A percentile compares a stretch with the other conserved stretches of the same genome.
These are phyloP conservation scores for Acrocera orbiculus DNA, from an alignment of 2,888 invertebrate genomes.

Conservation along the genomic window DNA sequence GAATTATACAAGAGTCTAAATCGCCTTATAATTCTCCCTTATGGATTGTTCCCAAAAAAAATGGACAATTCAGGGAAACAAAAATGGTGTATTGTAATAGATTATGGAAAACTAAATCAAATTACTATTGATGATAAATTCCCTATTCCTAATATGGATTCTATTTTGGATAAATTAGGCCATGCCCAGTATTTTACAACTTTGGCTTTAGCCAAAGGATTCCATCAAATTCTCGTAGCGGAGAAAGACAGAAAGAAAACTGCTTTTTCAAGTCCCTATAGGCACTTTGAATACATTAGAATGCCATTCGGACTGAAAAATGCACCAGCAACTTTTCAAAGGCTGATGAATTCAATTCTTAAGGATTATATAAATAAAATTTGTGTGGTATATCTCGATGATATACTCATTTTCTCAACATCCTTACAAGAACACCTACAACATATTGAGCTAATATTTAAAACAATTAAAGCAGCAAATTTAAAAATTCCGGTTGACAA, in stretches of 20 bases:
- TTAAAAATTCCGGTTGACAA: conserved; percentile 11
- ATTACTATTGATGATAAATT: conserved; percentile 12
- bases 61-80: conserved; percentile 8
- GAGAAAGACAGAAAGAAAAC: conserved; percentile 8
- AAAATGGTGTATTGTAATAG: conserved; percentile 12
- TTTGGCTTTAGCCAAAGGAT: conserved; percentile 9
- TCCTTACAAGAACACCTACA: conserved; percentile 10
- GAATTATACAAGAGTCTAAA: conserved; percentile 8
- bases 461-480: conserved; percentile 6
- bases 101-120: conserved; percentile 6
- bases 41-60: conserved; percentile 12
- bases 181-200: conserved; percentile 9
- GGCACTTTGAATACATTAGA: conserved; percentile 6
- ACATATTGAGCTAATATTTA: conserved; percentile 8
- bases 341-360: conserved; percentile 7
- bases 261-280: conserved; percentile 4
- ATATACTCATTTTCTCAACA: conserved; percentile 8
- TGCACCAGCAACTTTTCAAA: conserved; percentile 7
- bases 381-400: conserved; percentile 9
- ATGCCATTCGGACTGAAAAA: conserved; percentile 9
- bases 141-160: conserved; percentile 12
- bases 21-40: conserved; percentile 12
- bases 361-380: conserved; percentile 5
- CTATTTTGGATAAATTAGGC: conserved; percentile 11
- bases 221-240: conserved; percentile 8